phyloP scores from a whole-genome alignment of 1,140 invertebrate species.

The Drosophila kurseongensis region DNA sequence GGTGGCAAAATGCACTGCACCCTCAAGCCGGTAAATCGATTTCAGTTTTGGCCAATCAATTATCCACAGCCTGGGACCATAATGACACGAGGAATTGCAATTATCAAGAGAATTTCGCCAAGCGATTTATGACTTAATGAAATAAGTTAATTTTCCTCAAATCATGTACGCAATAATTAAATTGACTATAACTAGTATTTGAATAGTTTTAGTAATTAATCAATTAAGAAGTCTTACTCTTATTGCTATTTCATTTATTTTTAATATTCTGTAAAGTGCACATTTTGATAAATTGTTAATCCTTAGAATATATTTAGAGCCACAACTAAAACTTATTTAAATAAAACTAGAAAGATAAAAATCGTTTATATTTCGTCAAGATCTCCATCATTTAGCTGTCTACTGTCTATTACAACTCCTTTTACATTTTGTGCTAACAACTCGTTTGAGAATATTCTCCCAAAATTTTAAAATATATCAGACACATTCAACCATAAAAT shows the following conservation, averaged over 20 bases:
- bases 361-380: not conserved
- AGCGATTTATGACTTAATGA: not conserved
- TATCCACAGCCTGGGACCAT: conserved; percentile 19
- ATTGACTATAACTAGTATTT: not conserved
- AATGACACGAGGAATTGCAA: not conserved
- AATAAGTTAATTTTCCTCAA: not conserved
- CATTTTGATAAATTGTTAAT: too few relatives aligned
- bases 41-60: conserved; percentile 39
- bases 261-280: too few relatives aligned
- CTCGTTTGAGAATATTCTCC: not conserved
- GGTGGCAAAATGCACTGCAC: conserved; percentile 1
- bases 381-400: not conserved
- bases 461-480: not conserved
- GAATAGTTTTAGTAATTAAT: not conserved
- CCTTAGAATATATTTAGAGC: too few relatives aligned
- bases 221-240: too few relatives aligned
- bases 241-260: too few relatives aligned
- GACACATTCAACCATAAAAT: not conserved
- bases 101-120: not conserved
- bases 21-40: conserved; percentile 13
- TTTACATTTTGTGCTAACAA: not conserved
- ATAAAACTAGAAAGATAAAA: too few relatives aligned
- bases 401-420: not conserved
- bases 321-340: too few relatives aligned
- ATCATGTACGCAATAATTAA: not conserved